Conservation (phyloP, 1,140 invertebrate species). For the Phthorimaea operculella region DNA sequence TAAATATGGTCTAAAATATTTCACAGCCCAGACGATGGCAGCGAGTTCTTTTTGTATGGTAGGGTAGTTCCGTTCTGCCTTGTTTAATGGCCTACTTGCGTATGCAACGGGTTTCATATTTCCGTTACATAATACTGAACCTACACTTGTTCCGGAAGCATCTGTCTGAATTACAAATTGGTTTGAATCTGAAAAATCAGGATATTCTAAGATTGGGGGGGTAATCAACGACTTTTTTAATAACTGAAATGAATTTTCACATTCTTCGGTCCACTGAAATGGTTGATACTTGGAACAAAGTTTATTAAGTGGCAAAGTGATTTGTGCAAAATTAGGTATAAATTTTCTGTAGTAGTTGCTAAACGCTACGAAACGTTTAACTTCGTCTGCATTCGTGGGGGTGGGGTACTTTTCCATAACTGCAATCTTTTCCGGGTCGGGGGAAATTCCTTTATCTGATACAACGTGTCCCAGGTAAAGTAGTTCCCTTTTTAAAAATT, state of each 20-base stretch:
- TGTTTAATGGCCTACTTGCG: constrained; percentile 1
- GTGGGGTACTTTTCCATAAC: neutral
- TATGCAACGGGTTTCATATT: neutral
- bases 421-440: neutral
- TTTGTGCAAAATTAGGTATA: neutral
- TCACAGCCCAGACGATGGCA: neutral
- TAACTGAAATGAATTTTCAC: neutral
- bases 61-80: neutral
- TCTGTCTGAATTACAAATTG: neutral
- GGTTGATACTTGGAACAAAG: neutral
- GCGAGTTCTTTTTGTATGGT: neutral
- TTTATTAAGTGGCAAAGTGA: neutral
- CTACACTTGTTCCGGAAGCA: neutral
- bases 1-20: neutral
- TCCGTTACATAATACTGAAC: neutral
- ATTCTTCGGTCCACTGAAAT: neutral
- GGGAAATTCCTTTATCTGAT: neutral
- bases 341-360: neutral
- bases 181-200: neutral
- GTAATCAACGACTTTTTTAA: neutral
- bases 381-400: neutral
- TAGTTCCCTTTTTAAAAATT: neutral
- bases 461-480: neutral
- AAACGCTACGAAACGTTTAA: neutral
- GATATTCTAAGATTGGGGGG: neutral